Conservation (phyloP, 2,888 invertebrate species). For the Macaria liturata region DNA sequence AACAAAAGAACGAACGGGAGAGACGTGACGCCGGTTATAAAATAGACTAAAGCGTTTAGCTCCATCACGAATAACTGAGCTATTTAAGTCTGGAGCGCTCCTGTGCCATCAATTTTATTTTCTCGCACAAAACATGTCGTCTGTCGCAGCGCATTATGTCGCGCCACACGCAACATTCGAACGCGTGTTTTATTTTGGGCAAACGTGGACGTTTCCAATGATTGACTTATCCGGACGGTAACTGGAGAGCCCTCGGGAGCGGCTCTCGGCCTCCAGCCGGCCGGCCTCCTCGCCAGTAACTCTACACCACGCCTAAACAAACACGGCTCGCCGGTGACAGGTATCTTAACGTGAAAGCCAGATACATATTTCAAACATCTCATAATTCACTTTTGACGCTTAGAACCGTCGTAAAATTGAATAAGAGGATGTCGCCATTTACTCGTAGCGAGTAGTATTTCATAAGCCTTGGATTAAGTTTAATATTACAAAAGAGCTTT, state of each 20-base stretch:
- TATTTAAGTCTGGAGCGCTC: conserved; percentile 77
- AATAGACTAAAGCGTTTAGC: conserved; percentile 81
- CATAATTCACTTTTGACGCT: conserved; percentile 35
- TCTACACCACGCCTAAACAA: conserved; percentile 57
- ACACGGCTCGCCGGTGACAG: conserved; percentile 62
- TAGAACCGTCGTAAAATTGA: conserved; percentile 36
- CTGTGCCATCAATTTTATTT: conserved; percentile 81
- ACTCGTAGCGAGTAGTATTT: too few relatives aligned
- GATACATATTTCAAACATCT: conserved; percentile 48
- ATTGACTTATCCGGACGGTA: conserved; percentile 83
- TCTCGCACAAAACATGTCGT: conserved; percentile 82
- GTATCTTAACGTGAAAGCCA: conserved; percentile 59
- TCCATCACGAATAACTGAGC: conserved; percentile 70
- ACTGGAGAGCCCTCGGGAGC: conserved; percentile 72
- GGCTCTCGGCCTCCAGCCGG: conserved; percentile 42
- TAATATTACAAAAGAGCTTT: too few relatives aligned
- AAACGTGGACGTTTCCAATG: conserved; percentile 78
- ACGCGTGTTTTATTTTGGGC: conserved; percentile 77
- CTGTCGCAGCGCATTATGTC: conserved; percentile 80
- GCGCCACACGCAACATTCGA: conserved; percentile 79
- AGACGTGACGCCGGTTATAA: conserved; percentile 72
- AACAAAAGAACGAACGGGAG: conserved; percentile 59
- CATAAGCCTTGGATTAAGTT: too few relatives aligned
- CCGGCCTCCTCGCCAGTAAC: conserved; percentile 50
- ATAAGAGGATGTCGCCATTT: conserved; percentile 29